Conservation (phyloP, 2,888 invertebrate species). For the Synanthedon andrenaeformis region DNA sequence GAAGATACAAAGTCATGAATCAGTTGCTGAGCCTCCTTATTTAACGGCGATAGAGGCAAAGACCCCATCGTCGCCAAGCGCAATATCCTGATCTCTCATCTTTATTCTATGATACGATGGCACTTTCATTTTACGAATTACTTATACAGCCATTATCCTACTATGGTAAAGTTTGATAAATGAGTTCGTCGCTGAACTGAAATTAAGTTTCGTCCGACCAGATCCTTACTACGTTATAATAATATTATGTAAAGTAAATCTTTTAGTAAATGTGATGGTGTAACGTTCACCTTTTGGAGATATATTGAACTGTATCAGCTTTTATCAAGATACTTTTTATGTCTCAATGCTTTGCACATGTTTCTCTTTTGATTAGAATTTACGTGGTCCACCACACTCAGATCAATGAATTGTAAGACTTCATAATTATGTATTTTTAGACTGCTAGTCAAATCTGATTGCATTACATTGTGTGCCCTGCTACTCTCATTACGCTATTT, state of each 20-base stretch:
- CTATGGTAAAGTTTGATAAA: conserved; percentile 30
- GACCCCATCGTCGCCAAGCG: conserved; percentile 6
- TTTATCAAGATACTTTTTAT: too few relatives aligned
- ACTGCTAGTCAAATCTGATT: too few relatives aligned
- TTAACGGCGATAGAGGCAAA: conserved; percentile 30
- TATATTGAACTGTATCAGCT: too few relatives aligned
- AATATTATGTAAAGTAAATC: conserved; percentile 1
- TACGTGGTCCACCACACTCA: too few relatives aligned
- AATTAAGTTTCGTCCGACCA: conserved; percentile 9
- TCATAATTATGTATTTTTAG: too few relatives aligned
- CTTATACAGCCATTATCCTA: conserved; percentile 39
- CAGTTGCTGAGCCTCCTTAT: conserved; percentile 29
- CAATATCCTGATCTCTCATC: conserved; percentile 42
- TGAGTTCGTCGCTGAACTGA: conserved; percentile 25
- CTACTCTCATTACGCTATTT: too few relatives aligned
- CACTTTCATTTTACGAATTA: conserved; percentile 44
- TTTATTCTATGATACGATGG: conserved; percentile 48
- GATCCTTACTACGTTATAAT: conserved; percentile 6
- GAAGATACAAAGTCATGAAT: conserved; percentile 4
- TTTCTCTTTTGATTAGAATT: too few relatives aligned
- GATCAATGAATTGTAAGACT: too few relatives aligned
- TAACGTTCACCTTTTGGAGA: too few relatives aligned
- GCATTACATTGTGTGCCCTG: too few relatives aligned
- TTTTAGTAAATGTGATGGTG: too few relatives aligned
- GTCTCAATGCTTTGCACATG: too few relatives aligned